A percentile compares a stretch with the other conserved stretches of the same genome.
phyloP scores from a whole-genome alignment of 2,888 invertebrate genomes.

The Drepanosiphum platanoidis region DNA sequence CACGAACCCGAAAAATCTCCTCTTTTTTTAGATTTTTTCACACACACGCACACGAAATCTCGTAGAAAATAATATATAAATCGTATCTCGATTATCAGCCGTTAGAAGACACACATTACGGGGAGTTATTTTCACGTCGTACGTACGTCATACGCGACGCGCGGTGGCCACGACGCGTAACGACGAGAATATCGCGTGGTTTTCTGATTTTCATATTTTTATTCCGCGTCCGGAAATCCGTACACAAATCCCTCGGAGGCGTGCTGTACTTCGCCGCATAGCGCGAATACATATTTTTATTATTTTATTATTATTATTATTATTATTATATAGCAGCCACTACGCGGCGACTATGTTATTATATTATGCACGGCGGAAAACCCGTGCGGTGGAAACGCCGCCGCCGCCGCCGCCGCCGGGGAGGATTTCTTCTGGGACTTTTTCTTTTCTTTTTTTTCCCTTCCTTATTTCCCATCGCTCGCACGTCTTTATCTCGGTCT shows the following conservation, averaged over 20 bases:
- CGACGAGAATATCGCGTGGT: background rate
- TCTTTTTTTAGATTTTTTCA: too few relatives aligned
- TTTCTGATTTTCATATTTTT: background rate
- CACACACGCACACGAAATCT: too few relatives aligned
- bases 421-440: background rate
- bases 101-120: too few relatives aligned
- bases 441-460: background rate
- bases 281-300: background rate
- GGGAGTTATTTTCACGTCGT: too few relatives aligned
- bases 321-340: background rate
- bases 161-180: background rate
- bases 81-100: too few relatives aligned
- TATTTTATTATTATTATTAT: background rate
- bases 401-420: background rate
- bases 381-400: too few relatives aligned
- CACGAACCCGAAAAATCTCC: too few relatives aligned
- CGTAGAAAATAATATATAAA: too few relatives aligned
- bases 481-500: background rate
- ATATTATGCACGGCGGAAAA: too few relatives aligned
- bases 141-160: too few relatives aligned
- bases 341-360: background rate
- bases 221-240: background rate
- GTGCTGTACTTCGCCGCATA: background rate
- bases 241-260: background rate
- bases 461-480: background rate